Conservation (phyloP, 2,888 invertebrate genomes). For the Spisula subtruncata region DNA sequence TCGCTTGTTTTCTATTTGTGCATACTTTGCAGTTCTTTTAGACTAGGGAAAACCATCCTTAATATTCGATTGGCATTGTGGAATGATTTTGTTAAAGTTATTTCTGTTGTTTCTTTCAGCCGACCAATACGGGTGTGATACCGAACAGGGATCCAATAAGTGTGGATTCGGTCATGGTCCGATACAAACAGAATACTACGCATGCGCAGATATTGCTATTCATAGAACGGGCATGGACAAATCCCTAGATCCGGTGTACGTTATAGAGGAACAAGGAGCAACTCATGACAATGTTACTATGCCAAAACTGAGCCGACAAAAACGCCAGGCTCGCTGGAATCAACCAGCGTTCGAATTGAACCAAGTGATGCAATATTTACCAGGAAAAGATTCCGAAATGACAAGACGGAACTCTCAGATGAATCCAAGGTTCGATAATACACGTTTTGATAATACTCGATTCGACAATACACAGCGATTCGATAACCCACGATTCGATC, state of each 20-base stretch:
- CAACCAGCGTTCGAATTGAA: not conserved
- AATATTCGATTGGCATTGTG: no score
- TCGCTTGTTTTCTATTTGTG: no score
- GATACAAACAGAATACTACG: slow-evolving; percentile 66
- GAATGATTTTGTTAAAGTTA: no score
- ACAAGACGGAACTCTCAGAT: not conserved
- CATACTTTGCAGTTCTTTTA: no score
- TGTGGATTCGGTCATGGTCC: slow-evolving; percentile 68
- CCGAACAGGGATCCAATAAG: not conserved
- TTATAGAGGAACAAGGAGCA: not conserved
- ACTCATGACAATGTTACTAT: not conserved
- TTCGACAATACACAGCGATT: not conserved
- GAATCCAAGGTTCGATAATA: not conserved
- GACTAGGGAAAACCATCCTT: no score
- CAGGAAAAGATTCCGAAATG: not conserved
- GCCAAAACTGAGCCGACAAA: not conserved
- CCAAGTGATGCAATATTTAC: not conserved
- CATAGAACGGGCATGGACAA: not conserved
- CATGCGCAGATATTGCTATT: slow-evolving; percentile 69
- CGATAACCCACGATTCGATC: not conserved
- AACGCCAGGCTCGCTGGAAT: not conserved
- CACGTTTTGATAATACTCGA: not conserved
- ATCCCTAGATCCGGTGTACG: not conserved
- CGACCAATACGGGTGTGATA: slow-evolving; percentile 68
- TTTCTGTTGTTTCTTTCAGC: slow-evolving; percentile 41